These are phyloP conservation scores for Phylloscopus whistleri DNA, from an alignment of 2,113 vertebrate species.

Conservation along the genomic window DNA sequence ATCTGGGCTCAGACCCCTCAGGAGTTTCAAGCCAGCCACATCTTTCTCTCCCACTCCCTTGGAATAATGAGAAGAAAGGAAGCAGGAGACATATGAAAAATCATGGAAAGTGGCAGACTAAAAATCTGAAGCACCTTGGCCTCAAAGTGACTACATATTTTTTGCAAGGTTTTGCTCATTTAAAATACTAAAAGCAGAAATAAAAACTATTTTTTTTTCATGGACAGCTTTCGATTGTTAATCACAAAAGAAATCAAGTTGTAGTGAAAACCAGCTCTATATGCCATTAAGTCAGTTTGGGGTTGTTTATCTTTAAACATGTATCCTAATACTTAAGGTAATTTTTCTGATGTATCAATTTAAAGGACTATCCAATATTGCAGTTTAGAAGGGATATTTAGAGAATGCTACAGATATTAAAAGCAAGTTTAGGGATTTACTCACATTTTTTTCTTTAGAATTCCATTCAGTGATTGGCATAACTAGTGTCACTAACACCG, in stretches of 20 bases:
- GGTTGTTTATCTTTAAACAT: background rate
- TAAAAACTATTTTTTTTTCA: background rate
- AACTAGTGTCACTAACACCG: background rate
- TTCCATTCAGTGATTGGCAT: background rate
- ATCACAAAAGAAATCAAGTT: background rate
- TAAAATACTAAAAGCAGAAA: background rate
- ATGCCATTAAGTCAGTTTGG: background rate
- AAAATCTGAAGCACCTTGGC: background rate
- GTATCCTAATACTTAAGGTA: background rate
- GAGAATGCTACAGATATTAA: background rate
- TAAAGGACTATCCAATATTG: background rate
- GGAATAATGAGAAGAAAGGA: background rate
- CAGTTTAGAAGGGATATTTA: background rate
- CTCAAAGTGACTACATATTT: background rate
- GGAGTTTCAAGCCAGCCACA: background rate
- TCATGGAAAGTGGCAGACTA: background rate
- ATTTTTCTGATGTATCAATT: background rate
- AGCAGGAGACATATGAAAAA: background rate
- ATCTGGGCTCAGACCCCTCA: no score
- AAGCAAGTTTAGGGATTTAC: background rate
- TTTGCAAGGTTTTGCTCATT: background rate
- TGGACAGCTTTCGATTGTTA: background rate
- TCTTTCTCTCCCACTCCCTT: accelerated
- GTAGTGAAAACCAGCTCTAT: background rate
- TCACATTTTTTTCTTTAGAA: background rate